Evolutionary conservation across 2,888 invertebrate genomes (phyloP), one percentile per base, ranked within the genome.

Genomic region (Chrysolina oricalcia): DNA sequence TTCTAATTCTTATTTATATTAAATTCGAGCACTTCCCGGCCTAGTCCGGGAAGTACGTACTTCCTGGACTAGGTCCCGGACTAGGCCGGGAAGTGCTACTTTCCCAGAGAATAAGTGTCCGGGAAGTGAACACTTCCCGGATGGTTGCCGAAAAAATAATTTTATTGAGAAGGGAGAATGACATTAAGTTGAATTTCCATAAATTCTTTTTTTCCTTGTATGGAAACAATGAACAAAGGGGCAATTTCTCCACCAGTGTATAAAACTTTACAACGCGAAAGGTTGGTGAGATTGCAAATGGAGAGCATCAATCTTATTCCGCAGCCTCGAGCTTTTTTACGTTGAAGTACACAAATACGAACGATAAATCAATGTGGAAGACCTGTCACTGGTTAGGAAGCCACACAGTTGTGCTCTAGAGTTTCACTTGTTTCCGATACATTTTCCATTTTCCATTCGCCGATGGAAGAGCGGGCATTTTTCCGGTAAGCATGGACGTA

Each of bases 301-400:
- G 85, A 86, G 83, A 84, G 85, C 87, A 87, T 87, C 87, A 87
- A 87, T 87, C 87, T 87, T 87, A 84, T 82, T 83, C 84, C 79
- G 83, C 82, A 84, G 85, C 85, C 83, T 75, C 80, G 80, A 80
- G 81, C 83, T 85, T 86, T 87, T 87, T 87, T 87, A 85, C 83
- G 46, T 82, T 83, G 86, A 85, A 85, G 86, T 85, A 87, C 87
- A 87, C 87, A 88, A 88, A 88, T 87, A 87, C 87, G 86, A 84
- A 87, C 87, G 86, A 88, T 88, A 88, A 88, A 88, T 88, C 88
- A 88, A 88, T 87, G 87, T 84, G 86, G 84, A 86, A 85, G 85
- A 86, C 84, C 87, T 87, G 87, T 87, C 87, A 87, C 86, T 85
- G 84, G 85, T 84, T 86, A 79, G 79, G 79, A 79, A 79, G 79